phyloP scores from a whole-genome alignment of 2,888 invertebrate genomes.

The Dimorphilus gyrociliatus region DNA sequence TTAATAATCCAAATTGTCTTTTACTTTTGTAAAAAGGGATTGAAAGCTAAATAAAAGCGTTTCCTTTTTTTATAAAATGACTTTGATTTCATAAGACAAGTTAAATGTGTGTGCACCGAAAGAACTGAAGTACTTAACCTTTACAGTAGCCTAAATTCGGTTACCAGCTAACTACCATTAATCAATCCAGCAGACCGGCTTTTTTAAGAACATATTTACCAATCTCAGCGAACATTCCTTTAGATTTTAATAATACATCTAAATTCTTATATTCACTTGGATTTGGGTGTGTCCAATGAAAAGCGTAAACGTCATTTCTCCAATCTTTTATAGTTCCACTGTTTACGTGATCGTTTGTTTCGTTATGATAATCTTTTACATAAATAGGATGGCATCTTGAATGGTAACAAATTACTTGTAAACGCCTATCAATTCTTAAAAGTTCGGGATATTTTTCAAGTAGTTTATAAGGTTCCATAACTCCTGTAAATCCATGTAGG shows the following conservation, averaged over 20 bases:
- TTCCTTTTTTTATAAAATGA: no score
- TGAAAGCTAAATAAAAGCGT: no score
- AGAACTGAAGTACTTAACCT: no score
- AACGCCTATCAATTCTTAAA: constrained; percentile 17
- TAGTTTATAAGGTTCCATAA: constrained; percentile 14
- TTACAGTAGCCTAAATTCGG: no score
- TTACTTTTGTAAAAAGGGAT: no score
- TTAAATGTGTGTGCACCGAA: no score
- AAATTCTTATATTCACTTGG: constrained; percentile 2
- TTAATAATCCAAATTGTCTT: no score
- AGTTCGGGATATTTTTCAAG: constrained; percentile 18
- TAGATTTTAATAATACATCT: background rate
- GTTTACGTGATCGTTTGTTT: constrained; percentile 13
- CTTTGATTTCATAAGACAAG: no score
- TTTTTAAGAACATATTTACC: constrained; percentile 3
- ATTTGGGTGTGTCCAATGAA: constrained; percentile 4
- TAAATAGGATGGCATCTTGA: constrained; percentile 26
- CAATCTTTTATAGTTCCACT: constrained; percentile 15
- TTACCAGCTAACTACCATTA: no score
- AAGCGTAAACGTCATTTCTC: constrained; percentile 6
- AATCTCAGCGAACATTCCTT: constrained; percentile 4
- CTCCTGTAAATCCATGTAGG: constrained; percentile 13
- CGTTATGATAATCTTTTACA: constrained; percentile 18
- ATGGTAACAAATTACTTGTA: constrained; percentile 25
- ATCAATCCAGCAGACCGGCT: no score